Evolutionary conservation across 2,797 vertebrate species (phyloP).

Genomic region (Ctenopoma kingsleyae): DNA sequence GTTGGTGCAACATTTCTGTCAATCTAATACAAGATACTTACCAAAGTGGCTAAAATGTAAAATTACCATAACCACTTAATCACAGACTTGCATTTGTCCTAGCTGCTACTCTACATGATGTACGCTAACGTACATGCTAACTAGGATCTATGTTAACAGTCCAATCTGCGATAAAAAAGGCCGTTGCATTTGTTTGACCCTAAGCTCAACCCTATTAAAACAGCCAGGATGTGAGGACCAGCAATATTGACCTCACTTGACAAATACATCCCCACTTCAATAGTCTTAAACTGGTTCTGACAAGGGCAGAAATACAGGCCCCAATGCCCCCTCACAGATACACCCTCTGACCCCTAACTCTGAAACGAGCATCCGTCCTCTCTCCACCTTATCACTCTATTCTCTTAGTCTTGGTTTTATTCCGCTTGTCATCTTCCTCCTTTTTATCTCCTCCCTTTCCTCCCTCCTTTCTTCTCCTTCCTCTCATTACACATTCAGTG

Average conservation of each 20-base stretch:
- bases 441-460: slow-evolving; percentile 42
- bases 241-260: slow-evolving; percentile 30
- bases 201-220: slow-evolving; percentile 10
- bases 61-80: not conserved
- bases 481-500: slow-evolving; percentile 88
- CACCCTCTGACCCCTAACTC: slow-evolving; percentile 51
- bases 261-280: slow-evolving; percentile 35
- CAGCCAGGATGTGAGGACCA: slow-evolving; percentile 1
- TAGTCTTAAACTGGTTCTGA: slow-evolving; percentile 46
- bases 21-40: not conserved
- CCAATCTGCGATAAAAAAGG: not conserved
- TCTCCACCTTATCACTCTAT: slow-evolving; percentile 43
- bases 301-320: slow-evolving; percentile 24
- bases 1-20: not conserved
- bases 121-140: not conserved
- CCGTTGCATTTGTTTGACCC: not conserved
- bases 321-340: slow-evolving; percentile 1
- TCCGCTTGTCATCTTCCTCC: slow-evolving; percentile 33
- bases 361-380: slow-evolving; percentile 39
- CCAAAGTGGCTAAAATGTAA: not conserved
- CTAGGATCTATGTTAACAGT: not conserved
- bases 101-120: not conserved
- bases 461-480: slow-evolving; percentile 26
- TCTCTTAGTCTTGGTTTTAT: slow-evolving; percentile 43
- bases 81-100: not conserved